Evolutionary conservation across 2,113 vertebrate species (phyloP).

Genomic region (Pelobates fuscus): DNA sequence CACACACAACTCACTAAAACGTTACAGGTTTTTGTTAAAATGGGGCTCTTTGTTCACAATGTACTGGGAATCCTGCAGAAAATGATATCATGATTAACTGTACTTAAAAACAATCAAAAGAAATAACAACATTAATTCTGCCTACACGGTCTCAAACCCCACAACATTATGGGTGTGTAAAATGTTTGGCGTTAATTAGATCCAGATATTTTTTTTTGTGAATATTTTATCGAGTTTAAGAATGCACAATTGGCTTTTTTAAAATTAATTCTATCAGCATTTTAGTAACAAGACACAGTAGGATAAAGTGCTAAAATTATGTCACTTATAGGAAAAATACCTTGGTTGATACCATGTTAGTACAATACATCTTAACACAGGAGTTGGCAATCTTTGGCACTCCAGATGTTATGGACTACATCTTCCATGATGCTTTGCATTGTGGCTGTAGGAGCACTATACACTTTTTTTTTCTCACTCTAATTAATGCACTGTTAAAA

Average conservation of each 20-base stretch:
- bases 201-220: constrained; percentile 3
- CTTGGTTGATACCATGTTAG: no score
- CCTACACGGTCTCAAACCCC: constrained; percentile 18
- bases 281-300: no score
- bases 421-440: no score
- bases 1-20: constrained; percentile 13
- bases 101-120: not conserved
- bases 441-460: no score
- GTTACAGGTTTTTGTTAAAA: not conserved
- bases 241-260: not conserved
- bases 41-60: constrained; percentile 2
- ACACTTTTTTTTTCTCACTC: no score
- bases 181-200: not conserved
- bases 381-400: no score
- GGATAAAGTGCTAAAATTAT: no score
- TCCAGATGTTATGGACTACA: no score
- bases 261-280: not conserved
- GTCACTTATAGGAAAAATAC: no score
- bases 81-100: constrained; percentile 3
- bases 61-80: not conserved
- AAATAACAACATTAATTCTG: constrained; percentile 6
- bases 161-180: constrained; percentile 17
- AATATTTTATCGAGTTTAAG: not conserved
- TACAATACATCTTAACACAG: no score
- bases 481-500: no score